Evolutionary conservation across 2,888 invertebrate species (phyloP).

Genomic region (Trachelus troglodyta): DNA sequence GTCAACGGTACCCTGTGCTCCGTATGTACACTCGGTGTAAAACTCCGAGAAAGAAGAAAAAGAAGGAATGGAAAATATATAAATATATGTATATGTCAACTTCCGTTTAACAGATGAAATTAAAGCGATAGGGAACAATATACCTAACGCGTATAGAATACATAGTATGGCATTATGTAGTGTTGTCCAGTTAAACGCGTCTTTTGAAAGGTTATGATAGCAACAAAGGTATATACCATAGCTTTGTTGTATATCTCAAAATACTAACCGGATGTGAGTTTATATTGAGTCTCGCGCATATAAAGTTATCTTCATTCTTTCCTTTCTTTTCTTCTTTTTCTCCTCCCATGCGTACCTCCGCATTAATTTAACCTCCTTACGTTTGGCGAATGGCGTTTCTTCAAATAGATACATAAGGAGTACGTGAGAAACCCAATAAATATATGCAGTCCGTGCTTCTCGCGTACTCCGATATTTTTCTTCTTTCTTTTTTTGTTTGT

Average conservation of each 20-base stretch:
- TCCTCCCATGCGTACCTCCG: neutral
- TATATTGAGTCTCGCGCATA: neutral
- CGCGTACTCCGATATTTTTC: neutral
- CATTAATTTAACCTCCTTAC: no score
- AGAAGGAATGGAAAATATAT: neutral
- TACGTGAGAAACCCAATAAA: neutral
- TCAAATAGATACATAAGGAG: neutral
- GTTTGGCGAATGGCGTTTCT: no score
- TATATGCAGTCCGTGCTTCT: neutral
- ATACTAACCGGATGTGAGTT: neutral
- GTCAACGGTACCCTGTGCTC: neutral
- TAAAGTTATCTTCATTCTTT: neutral
- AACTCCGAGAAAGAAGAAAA: neutral
- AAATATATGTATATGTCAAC: neutral
- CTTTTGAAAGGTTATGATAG: neutral
- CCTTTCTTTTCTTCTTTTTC: neutral
- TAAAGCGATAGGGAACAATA: neutral
- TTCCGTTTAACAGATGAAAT: neutral
- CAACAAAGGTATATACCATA: neutral
- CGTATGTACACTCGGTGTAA: neutral
- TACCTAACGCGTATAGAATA: neutral
- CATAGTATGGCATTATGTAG: neutral
- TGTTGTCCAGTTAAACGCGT: neutral
- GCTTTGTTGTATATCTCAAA: neutral
- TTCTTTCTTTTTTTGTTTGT: neutral